phyloP scores from a whole-genome alignment of 2,888 invertebrate species.

The Macrosiphum euphorbiae region DNA sequence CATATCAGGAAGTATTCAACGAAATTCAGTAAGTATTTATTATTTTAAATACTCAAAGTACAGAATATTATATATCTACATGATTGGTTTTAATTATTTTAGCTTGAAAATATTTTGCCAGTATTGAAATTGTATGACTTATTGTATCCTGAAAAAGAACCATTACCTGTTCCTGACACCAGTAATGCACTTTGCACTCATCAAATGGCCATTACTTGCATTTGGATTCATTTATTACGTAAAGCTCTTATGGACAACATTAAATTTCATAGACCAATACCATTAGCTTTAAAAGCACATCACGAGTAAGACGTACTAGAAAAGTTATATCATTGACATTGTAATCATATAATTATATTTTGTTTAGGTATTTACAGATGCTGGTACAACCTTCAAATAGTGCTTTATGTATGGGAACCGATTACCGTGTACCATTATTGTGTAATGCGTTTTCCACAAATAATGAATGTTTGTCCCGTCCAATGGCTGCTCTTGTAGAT shows the following conservation, averaged over 20 bases:
- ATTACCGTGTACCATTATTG: conserved; percentile 90
- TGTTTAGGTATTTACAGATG: conserved; percentile 85
- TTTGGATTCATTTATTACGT: conserved; percentile 95
- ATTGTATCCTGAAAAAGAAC: conserved; percentile 92
- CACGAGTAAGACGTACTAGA: conserved; percentile 76
- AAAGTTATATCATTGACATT: neutral
- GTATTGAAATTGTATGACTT: conserved; percentile 92
- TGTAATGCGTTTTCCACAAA: conserved; percentile 97
- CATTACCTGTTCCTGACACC: conserved; percentile 89
- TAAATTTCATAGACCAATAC: conserved; percentile 82
- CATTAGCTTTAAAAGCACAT: conserved; percentile 84
- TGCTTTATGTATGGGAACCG: conserved; percentile 82
- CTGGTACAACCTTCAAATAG: conserved; percentile 81
- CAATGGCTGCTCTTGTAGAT: conserved; percentile 93
- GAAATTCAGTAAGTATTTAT: conserved; percentile 80
- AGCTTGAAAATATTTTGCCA: conserved; percentile 87
- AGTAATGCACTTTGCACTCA: conserved; percentile 88
- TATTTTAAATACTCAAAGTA: neutral
- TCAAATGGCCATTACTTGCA: conserved; percentile 94
- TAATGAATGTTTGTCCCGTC: conserved; percentile 89
- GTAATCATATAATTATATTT: neutral
- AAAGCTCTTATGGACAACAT: conserved; percentile 88
- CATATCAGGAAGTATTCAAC: conserved; percentile 95
- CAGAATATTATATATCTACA: neutral
- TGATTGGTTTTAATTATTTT: conserved; percentile 68